phyloP scores from a whole-genome alignment of 2,888 invertebrate genomes.

The Morpho helenor region DNA sequence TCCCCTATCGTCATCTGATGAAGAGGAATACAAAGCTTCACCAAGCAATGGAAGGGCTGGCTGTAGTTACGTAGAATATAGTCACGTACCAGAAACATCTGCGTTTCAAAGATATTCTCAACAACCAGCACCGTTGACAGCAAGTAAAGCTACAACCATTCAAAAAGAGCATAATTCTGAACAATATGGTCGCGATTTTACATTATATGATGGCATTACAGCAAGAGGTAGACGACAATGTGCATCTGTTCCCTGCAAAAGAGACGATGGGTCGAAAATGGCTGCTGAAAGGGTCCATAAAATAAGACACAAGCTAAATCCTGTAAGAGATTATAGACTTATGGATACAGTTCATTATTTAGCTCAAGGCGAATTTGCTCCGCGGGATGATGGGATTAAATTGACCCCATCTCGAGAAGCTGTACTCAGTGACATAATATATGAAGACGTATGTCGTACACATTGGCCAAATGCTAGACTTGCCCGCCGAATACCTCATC shows the following conservation, averaged over 20 bases:
- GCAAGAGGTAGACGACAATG: slow-evolving; percentile 63
- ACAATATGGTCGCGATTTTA: slow-evolving; percentile 68
- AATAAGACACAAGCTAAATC: slow-evolving; percentile 68
- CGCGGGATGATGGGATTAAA: slow-evolving; percentile 71
- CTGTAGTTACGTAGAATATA: slow-evolving; percentile 69
- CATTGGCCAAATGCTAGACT: slow-evolving; percentile 69
- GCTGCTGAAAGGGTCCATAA: slow-evolving; percentile 68
- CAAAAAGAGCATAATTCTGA: slow-evolving; percentile 70
- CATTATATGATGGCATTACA: slow-evolving; percentile 68
- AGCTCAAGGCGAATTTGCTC: slow-evolving; percentile 73
- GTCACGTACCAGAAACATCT: slow-evolving; percentile 65
- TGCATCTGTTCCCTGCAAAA: slow-evolving; percentile 65
- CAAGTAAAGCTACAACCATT: slow-evolving; percentile 59
- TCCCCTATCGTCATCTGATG: slow-evolving; percentile 57
- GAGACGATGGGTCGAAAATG: slow-evolving; percentile 56
- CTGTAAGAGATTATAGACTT: slow-evolving; percentile 66
- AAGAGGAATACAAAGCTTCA: slow-evolving; percentile 36
- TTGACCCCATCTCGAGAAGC: slow-evolving; percentile 70
- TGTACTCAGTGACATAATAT: slow-evolving; percentile 71
- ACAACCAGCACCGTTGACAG: slow-evolving; percentile 52
- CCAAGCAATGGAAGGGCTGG: slow-evolving; percentile 47
- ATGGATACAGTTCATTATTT: slow-evolving; percentile 75
- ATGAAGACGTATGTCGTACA: slow-evolving; percentile 72
- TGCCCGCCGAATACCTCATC: slow-evolving; percentile 50
- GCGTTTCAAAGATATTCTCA: slow-evolving; percentile 66